phyloP scores from a whole-genome alignment of 1,140 invertebrate species.

The Kradibia gibbosae region DNA sequence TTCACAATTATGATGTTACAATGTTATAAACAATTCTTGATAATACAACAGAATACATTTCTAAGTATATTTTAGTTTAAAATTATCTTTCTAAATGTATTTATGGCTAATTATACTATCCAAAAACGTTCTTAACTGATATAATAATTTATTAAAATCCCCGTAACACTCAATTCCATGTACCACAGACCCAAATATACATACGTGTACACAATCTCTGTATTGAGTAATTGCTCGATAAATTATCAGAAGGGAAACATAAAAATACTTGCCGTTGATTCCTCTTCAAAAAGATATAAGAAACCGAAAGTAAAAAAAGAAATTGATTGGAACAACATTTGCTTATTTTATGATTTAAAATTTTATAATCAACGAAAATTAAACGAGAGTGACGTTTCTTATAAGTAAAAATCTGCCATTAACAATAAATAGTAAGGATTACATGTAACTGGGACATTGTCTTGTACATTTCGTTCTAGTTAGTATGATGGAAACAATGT shows the following conservation, averaged over 20 bases:
- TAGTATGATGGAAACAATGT: conserved; percentile 4
- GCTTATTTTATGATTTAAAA: too few relatives aligned
- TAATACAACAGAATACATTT: not conserved
- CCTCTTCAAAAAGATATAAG: conserved; percentile 18
- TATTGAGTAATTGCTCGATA: not conserved
- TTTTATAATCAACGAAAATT: not conserved
- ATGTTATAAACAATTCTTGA: too few relatives aligned
- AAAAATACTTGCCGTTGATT: not conserved
- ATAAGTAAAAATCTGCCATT: too few relatives aligned
- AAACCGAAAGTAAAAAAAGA: not conserved
- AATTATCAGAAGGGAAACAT: conserved; percentile 17
- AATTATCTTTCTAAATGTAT: not conserved
- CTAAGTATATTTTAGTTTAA: not conserved
- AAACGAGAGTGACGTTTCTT: not conserved
- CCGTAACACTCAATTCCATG: not conserved
- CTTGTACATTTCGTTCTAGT: not conserved
- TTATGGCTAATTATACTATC: not conserved
- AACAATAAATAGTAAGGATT: too few relatives aligned
- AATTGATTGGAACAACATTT: conserved; percentile 26
- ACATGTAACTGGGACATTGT: not conserved
- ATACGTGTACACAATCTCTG: too few relatives aligned
- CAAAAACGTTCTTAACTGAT: not conserved
- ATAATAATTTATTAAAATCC: not conserved
- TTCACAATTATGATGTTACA: too few relatives aligned
- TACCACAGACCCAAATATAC: too few relatives aligned